Percentiles rank a stretch among this genome's conserved stretches.
Evolutionary conservation across 2,113 vertebrate genomes (phyloP).

Genomic region (Cyprinodon brontotheroides): DNA sequence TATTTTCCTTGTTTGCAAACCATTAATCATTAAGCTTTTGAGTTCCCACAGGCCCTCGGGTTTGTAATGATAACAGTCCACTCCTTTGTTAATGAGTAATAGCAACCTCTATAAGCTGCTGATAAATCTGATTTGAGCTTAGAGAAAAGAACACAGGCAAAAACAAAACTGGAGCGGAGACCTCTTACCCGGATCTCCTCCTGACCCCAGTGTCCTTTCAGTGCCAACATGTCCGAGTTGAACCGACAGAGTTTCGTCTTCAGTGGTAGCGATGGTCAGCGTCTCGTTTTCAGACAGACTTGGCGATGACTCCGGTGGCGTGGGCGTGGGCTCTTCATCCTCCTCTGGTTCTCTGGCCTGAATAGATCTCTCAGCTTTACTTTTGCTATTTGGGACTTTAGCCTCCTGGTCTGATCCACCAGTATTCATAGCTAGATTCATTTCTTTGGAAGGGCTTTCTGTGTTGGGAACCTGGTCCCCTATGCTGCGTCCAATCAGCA

Average conservation of each 20-base stretch:
- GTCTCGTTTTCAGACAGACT: slow-evolving; percentile 41
- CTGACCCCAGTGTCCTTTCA: slow-evolving; percentile 1
- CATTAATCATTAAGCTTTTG: background rate
- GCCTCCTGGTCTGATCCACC: background rate
- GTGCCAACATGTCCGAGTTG: slow-evolving; percentile 20
- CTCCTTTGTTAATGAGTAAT: background rate
- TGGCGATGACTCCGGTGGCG: slow-evolving; percentile 2
- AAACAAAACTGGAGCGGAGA: background rate
- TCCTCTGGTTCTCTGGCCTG: background rate
- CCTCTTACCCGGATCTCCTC: slow-evolving; percentile 25
- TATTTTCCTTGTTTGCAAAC: background rate
- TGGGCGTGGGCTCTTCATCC: slow-evolving; percentile 36
- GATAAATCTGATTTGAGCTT: no score
- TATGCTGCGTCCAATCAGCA: slow-evolving; percentile 4
- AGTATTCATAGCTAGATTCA: background rate
- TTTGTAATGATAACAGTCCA: background rate
- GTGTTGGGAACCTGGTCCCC: background rate
- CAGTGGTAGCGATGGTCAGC: slow-evolving; percentile 5
- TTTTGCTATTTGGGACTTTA: slow-evolving; percentile 4
- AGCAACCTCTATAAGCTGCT: no score
- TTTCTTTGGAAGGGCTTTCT: slow-evolving; percentile 23
- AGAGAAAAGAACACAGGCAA: background rate
- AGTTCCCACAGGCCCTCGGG: background rate
- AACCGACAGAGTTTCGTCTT: slow-evolving; percentile 37
- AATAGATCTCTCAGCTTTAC: background rate